Conservation (phyloP, 2,113 vertebrate genomes). For the Eclectus roratus region DNA sequence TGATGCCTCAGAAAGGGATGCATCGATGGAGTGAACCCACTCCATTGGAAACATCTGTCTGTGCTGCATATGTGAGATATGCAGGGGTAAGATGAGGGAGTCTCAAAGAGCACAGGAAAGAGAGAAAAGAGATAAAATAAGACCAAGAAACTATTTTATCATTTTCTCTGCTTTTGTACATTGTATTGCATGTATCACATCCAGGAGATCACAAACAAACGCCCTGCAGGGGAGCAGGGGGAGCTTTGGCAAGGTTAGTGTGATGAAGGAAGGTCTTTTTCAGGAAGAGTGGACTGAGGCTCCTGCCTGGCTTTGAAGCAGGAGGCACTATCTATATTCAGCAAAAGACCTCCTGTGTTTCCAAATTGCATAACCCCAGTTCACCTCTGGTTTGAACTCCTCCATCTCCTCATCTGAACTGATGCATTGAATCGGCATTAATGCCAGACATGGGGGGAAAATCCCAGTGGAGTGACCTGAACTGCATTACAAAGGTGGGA, state of each 20-base stretch:
- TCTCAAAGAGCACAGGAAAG: neutral
- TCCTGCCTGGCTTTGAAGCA: neutral
- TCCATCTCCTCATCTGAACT: neutral
- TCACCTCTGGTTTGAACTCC: neutral
- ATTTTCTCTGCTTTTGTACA: neutral
- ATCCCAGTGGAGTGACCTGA: neutral
- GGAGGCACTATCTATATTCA: neutral
- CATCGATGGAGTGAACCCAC: neutral
- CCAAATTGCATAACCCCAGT: neutral
- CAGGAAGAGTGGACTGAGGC: neutral
- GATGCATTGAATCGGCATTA: neutral
- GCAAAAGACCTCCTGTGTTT: neutral
- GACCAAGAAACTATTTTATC: neutral
- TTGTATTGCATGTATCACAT: accelerated
- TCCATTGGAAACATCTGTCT: neutral
- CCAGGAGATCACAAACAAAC: neutral
- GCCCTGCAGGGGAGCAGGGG: neutral
- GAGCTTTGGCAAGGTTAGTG: neutral
- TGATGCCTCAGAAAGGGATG: neutral
- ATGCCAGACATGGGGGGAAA: neutral
- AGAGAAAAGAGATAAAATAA: neutral
- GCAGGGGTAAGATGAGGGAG: neutral
- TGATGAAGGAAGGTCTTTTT: neutral
- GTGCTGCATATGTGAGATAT: neutral
- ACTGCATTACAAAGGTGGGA: slow-evolving; percentile 15